Evolutionary conservation across 2,113 vertebrate species (phyloP), one percentile per base, ranked within the genome.

Genomic region (Cebus imitator): DNA sequence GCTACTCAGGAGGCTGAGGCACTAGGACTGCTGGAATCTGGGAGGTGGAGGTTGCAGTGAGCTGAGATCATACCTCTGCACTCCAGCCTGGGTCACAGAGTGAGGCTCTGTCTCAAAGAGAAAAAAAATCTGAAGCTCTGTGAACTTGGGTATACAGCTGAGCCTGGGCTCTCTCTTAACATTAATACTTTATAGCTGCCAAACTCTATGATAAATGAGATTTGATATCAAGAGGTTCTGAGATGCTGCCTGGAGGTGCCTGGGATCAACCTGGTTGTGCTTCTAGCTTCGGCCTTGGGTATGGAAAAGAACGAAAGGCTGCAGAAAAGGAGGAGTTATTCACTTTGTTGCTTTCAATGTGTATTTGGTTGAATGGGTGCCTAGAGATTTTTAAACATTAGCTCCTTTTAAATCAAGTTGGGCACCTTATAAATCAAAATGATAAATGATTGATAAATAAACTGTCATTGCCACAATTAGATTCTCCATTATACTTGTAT

Each of bases 401-500:
- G 96, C 95, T 94, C 83, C 94, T 94, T 97, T 97, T 97, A 97
- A 97, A 97, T 98, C 97, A 98, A 97, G 95, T 75, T 87, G 90
- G 94, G 87, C 97, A 97, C 96, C 97, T 96, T 97, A 98, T 98
- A 97, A 97, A 98, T 98, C 97, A 98, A 96, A 96, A 97, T 98
- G 97, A 98, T 98, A 98, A 96, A 98, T 97, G 98, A 98, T 98
- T 98, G 98, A 98, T 98, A 98, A 98, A 98, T 98, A 98, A 98
- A 98, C 96, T 96, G 98, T 95, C 98, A 95, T 97, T 97, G 97
- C 98, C 97, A 98, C 98, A 98, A 98, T 98, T 98, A 98, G 98
- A 97, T 98, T 98, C 98, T 98, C 97, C 96, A 98, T 99, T 98
- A 98, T 94, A 97, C 94, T 98, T 96, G 91, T 97, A 97, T 94